A percentile compares a stretch with the other conserved stretches of the same genome.
Conservation (phyloP, 2,888 invertebrate genomes). For the Cyclophora albipunctata region DNA sequence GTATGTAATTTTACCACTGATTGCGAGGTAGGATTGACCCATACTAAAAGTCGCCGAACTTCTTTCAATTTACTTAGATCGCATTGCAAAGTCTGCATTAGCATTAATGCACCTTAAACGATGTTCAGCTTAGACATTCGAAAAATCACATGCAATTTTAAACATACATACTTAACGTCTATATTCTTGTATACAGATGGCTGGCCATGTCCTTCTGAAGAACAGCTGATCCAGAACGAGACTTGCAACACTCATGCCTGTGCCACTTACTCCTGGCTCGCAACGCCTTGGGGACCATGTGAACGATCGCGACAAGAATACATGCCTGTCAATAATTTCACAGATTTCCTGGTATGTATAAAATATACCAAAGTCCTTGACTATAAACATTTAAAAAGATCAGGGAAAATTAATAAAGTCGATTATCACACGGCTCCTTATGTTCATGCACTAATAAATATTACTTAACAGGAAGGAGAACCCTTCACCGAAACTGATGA, state of each 20-base stretch:
- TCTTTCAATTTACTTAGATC: too few relatives aligned
- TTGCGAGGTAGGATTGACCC: neutral
- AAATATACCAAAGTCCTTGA: too few relatives aligned
- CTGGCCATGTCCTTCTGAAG: constrained; percentile 72
- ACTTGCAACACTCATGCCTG: constrained; percentile 76
- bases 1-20: neutral
- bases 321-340: constrained; percentile 50
- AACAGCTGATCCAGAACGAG: constrained; percentile 72
- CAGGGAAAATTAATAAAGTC: too few relatives aligned
- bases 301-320: constrained; percentile 53
- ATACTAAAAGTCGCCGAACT: neutral
- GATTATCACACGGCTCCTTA: too few relatives aligned
- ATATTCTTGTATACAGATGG: constrained; percentile 49
- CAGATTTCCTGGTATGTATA: constrained; percentile 47
- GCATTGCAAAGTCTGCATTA: too few relatives aligned
- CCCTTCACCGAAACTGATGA: constrained; percentile 54
- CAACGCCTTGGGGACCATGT: constrained; percentile 76
- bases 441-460: too few relatives aligned
- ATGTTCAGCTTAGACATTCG: too few relatives aligned
- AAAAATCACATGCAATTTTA: too few relatives aligned
- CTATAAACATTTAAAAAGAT: too few relatives aligned
- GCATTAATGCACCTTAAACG: too few relatives aligned
- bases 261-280: constrained; percentile 76
- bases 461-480: constrained; percentile 44
- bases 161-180: neutral